Evolutionary conservation across 2,797 vertebrate genomes (phyloP), one percentile per base, ranked within the genome.

Genomic region (Distichodus sexfasciatus): DNA sequence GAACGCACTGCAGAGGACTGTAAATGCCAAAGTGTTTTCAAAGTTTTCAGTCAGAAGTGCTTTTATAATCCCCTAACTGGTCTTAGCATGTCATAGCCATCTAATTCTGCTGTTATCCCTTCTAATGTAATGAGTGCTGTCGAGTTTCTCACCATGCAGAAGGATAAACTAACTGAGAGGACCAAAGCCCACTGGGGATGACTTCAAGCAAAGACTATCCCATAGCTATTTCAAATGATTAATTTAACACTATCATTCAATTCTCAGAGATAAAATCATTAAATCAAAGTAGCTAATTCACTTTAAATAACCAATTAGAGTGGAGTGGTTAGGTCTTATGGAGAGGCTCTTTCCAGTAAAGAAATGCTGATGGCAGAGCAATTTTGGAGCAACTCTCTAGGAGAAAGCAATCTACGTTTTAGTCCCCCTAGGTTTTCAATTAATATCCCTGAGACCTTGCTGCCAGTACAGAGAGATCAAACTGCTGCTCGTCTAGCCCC

Each of bases 371-470:
- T 70, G 61, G 50, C 7, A 41, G 74, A 66, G 59, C 63, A 70
- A 76, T 82, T 83, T 72, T 71, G 66, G 66, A 71, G 60, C 70
- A 66, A 72, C 64, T 61, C 72, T 58, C 36, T 63, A 77, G 58
- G 63, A 72, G 73, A 70, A 76, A 66, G 63, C 72, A 82, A 69
- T 79, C 72, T 60, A 46, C 58, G 74, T 71, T 59, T 62, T 78
- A 79, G 75, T 74, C 76, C 76, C 72, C 75, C 66, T 67, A 28
- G 76, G 66, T 72, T 79, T 86, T 82, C 80, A 82, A 80, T 83
- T 82, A 84, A 79, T 74, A 62, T 67, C 59, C 44, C 71, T 21
- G 46, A 70, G 78, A 75, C 70, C 60, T 69, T 66, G 66, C 61
- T 53, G 46, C 71, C 63, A 44, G 69, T 72, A 68, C 62, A 69